Percentiles rank a stretch among this genome's conserved stretches.
Evolutionary conservation across 1,140 invertebrate species (phyloP).

Genomic region (Hyles euphorbiae): DNA sequence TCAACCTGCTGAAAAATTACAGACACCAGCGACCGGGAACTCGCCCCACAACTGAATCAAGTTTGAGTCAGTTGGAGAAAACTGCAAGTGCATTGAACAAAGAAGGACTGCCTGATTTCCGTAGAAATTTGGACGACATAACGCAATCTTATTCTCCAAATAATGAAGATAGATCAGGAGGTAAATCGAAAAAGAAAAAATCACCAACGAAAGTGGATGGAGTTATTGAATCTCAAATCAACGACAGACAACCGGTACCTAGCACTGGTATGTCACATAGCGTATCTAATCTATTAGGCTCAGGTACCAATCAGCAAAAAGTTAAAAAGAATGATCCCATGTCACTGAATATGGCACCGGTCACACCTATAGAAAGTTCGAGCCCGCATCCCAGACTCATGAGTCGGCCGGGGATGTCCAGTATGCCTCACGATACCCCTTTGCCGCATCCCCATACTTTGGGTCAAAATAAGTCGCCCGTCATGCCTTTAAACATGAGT

Average conservation of each 20-base stretch:
- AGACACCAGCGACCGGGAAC: constrained; percentile 58
- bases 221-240: constrained; percentile 42
- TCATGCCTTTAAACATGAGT: constrained; percentile 10
- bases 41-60: constrained; percentile 55
- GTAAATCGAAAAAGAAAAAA: constrained; percentile 65
- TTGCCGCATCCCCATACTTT: constrained; percentile 22
- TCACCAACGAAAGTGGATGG: constrained; percentile 44
- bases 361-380: constrained; percentile 23
- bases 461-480: constrained; percentile 7
- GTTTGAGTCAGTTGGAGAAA: constrained; percentile 63
- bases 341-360: constrained; percentile 21
- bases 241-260: constrained; percentile 25
- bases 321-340: constrained; percentile 25
- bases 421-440: constrained; percentile 31
- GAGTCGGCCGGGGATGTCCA: constrained; percentile 3
- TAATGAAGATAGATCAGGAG: constrained; percentile 49
- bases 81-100: constrained; percentile 60
- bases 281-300: constrained; percentile 56
- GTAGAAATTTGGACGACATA: constrained; percentile 69
- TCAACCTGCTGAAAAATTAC: constrained; percentile 72
- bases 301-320: constrained; percentile 26
- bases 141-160: constrained; percentile 68
- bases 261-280: constrained; percentile 55
- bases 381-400: constrained; percentile 15
- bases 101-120: constrained; percentile 67